phyloP scores from a whole-genome alignment of 2,888 invertebrate species.

The Rapana venosa region DNA sequence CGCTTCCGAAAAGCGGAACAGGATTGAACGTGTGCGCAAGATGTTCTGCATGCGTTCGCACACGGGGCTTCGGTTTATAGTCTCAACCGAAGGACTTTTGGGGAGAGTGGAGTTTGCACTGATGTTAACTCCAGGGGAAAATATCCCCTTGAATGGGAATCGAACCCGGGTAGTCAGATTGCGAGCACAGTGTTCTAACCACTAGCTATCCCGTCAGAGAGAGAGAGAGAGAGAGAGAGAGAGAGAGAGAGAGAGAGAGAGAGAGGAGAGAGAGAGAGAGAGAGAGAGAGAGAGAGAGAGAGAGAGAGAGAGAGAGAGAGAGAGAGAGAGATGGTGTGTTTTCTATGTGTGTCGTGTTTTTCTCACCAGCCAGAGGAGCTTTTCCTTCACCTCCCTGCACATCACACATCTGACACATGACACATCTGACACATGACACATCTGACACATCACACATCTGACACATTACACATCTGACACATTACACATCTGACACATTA shows the following conservation, averaged over 20 bases:
- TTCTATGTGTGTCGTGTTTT: not conserved
- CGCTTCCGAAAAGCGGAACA: no score
- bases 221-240: not conserved
- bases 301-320: not conserved
- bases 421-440: not conserved
- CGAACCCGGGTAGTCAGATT: no score
- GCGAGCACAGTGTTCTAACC: no score
- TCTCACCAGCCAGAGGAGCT: not conserved
- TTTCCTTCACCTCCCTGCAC: not conserved
- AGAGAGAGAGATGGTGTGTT: not conserved
- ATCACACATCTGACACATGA: not conserved
- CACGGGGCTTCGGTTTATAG: no score
- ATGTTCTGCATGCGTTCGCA: no score
- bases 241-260: not conserved
- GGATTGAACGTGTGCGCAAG: no score
- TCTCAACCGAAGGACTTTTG: no score
- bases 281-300: not conserved
- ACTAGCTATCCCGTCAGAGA: no score
- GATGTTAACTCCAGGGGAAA: no score
- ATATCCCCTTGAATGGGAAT: no score
- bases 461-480: not conserved
- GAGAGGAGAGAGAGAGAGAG: slow-evolving; percentile 9
- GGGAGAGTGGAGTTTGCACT: no score
- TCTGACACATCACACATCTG: not conserved
- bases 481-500: not conserved